phyloP scores from a whole-genome alignment of 2,888 invertebrate species.

The Apotomis capreana region DNA sequence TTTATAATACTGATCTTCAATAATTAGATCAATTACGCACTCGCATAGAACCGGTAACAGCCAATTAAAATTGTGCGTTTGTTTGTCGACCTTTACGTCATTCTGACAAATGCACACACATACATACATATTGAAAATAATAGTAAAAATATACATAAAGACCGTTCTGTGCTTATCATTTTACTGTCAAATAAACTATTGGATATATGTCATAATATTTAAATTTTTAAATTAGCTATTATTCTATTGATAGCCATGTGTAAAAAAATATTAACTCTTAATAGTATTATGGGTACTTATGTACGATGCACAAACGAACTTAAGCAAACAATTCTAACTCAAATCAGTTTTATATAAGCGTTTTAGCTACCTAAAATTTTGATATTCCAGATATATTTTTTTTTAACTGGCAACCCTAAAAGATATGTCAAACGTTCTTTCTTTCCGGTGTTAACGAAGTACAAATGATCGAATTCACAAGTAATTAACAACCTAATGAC shows the following conservation, averaged over 20 bases:
- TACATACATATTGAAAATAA: conserved; percentile 4
- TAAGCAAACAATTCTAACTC: too few relatives aligned
- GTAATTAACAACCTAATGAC: conserved; percentile 80
- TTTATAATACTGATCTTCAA: conserved; percentile 13
- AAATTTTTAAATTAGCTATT: background rate
- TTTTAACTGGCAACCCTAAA: conserved; percentile 33
- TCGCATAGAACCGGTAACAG: conserved; percentile 15
- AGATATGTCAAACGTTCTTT: conserved; percentile 40
- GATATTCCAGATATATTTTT: background rate
- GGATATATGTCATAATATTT: background rate
- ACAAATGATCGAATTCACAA: conserved; percentile 78
- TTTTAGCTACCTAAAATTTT: background rate
- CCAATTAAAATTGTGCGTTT: conserved; percentile 29
- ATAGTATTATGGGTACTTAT: too few relatives aligned
- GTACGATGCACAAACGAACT: too few relatives aligned
- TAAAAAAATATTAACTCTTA: too few relatives aligned
- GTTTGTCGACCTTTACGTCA: conserved; percentile 26
- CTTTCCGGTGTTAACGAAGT: conserved; percentile 44
- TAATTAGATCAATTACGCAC: conserved; percentile 24
- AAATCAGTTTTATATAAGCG: background rate
- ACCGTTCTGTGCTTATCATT: background rate
- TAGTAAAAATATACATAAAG: conserved; percentile 5
- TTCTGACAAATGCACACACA: conserved; percentile 13
- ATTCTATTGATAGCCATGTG: too few relatives aligned
- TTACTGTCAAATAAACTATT: background rate